Evolutionary conservation across 2,797 vertebrate species (phyloP).

Genomic region (Melanotaenia nigrans): DNA sequence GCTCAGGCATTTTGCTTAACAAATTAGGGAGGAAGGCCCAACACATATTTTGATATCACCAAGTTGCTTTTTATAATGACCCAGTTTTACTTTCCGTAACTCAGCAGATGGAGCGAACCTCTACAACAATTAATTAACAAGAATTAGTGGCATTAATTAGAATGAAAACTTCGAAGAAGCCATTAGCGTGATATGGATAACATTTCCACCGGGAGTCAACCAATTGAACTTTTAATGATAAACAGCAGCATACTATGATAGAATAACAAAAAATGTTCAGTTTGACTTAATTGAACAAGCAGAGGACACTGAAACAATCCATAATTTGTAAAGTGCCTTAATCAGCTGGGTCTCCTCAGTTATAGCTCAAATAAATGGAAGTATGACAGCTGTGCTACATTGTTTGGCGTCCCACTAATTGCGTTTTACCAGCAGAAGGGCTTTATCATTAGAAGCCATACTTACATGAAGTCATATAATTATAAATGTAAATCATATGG

Average conservation of each 20-base stretch:
- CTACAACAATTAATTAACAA: slow-evolving; percentile 86
- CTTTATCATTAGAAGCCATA: slow-evolving; percentile 48
- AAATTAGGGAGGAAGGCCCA: slow-evolving; percentile 68
- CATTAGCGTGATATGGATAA: slow-evolving; percentile 81
- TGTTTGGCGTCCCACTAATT: slow-evolving; percentile 52
- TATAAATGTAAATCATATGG: slow-evolving; percentile 48
- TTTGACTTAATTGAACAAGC: slow-evolving; percentile 72
- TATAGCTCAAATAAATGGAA: slow-evolving; percentile 42
- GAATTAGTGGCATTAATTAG: slow-evolving; percentile 85
- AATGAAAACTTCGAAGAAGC: slow-evolving; percentile 77
- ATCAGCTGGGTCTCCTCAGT: slow-evolving; percentile 41
- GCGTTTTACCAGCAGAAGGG: slow-evolving; percentile 49
- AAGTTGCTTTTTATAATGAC: slow-evolving; percentile 72
- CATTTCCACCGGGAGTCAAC: slow-evolving; percentile 74
- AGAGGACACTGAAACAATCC: slow-evolving; percentile 63
- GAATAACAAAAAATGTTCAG: slow-evolving; percentile 55
- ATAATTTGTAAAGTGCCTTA: slow-evolving; percentile 62
- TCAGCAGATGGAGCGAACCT: slow-evolving; percentile 81
- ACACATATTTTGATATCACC: slow-evolving; percentile 57
- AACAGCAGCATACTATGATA: slow-evolving; percentile 70
- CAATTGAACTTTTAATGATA: slow-evolving; percentile 77
- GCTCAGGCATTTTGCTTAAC: slow-evolving; percentile 69
- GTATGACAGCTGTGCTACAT: slow-evolving; percentile 44
- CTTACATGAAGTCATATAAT: slow-evolving; percentile 54
- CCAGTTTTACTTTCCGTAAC: slow-evolving; percentile 75